Evolutionary conservation across 92 coral and sea anemone genomes (phyloP), one percentile per base, ranked within the genome.

Genomic region (Zoanthus gigantus): DNA sequence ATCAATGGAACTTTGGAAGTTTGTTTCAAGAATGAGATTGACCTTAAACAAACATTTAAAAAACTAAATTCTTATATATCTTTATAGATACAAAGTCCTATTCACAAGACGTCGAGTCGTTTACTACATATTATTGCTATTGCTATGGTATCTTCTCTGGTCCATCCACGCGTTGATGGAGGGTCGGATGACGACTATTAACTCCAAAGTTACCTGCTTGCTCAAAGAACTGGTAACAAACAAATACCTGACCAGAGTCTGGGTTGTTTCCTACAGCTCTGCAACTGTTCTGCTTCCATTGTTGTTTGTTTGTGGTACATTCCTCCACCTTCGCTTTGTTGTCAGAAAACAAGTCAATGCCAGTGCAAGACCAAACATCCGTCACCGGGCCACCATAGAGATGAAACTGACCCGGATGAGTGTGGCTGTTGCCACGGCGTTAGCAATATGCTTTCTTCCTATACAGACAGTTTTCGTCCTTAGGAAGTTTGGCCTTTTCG

Each of bases 51-150:
- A 23, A 23, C 23, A 60, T 13, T 4, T 5, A 8, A 14, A 60
- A n/a, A 14, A 5, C 23, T 23, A 4, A 1, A 0, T 0, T 60
- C 13, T 2, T 60, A 0, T 23, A 23, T 23, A 42, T 23, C 0
- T 29, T 54, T 34, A 17, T 31, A 78, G 83, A 48, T 78, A 58
- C 52, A 78, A 78, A 31, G 37, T 57, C 9, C 28, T 78, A 13
- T 78, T 78, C 48, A 57, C 83, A 31, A 78, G 69, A 57, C 83
- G 71, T 57, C 83, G 83, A 53, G 10, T 56, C 12, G 18, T 29
- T 18, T 34, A 30, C 69, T 78, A 78, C 83, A 78, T 78, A 10
- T 42, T 12, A 48, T 68, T n/a, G 1, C 2, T 56, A 28, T 56
- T 78, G 7, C 18, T 53, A 13, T 77, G 83, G 50, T 54, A 23